phyloP scores from a whole-genome alignment of 2,797 vertebrate genomes.

The Heliangelus exortis region DNA sequence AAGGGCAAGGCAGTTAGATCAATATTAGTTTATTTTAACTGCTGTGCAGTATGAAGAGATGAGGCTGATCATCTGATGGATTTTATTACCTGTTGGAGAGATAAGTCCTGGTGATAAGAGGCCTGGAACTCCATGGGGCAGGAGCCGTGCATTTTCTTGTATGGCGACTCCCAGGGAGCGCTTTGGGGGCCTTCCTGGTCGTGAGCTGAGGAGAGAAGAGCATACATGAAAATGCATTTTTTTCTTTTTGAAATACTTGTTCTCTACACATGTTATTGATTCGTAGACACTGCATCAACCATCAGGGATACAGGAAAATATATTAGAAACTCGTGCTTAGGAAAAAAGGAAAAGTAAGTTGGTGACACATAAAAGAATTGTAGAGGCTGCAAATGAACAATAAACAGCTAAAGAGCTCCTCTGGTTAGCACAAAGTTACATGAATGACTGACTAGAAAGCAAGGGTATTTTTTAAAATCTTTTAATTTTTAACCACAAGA shows the following conservation, averaged over 20 bases:
- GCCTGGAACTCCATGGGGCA: constrained; percentile 89
- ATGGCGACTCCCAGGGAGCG: constrained; percentile 88
- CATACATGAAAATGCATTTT: constrained; percentile 54
- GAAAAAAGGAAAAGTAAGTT: neutral
- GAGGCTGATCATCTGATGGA: constrained; percentile 61
- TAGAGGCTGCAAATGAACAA: neutral
- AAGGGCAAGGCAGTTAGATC: constrained; percentile 83
- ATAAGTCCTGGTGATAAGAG: constrained; percentile 92
- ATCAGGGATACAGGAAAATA: fast-evolving
- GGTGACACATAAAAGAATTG: neutral
- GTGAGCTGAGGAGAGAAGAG: constrained; percentile 84
- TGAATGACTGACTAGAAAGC: neutral
- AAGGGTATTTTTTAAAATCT: neutral
- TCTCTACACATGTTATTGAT: neutral
- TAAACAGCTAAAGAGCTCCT: neutral
- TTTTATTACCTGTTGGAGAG: constrained; percentile 89
- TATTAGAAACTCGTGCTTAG: neutral
- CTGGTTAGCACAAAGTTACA: neutral
- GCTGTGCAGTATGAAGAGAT: constrained; percentile 60
- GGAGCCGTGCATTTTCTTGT: constrained; percentile 89
- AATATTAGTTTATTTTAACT: constrained; percentile 85
- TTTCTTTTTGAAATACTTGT: constrained; percentile 6
- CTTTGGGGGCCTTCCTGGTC: constrained; percentile 93
- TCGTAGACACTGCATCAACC: fast-evolving
- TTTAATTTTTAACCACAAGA: neutral